A percentile compares a stretch with the other conserved stretches of the same genome.
Conservation (phyloP, 2,797 vertebrate species). For the Phoxinus dragarum region DNA sequence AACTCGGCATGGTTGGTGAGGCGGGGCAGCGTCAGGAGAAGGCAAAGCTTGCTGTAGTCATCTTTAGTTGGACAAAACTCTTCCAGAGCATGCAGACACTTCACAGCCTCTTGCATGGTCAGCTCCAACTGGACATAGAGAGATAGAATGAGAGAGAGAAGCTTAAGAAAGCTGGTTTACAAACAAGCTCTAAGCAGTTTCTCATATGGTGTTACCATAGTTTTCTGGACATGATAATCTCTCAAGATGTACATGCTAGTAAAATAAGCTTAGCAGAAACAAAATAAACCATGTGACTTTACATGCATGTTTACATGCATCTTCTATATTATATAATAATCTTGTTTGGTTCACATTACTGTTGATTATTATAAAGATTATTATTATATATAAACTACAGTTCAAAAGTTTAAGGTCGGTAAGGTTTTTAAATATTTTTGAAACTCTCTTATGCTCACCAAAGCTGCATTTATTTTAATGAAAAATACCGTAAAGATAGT, state of each 20-base stretch:
- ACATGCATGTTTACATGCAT: not conserved
- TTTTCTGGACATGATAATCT: not conserved
- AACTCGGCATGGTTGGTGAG: constrained; percentile 98
- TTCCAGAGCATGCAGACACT: constrained; percentile 93
- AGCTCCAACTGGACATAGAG: constrained; percentile 85
- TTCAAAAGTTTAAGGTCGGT: not conserved
- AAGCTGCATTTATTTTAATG: not conserved
- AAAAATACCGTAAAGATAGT: not conserved
- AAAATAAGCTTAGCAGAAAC: too few species aligned
- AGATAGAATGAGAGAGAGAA: not conserved
- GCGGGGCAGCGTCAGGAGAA: constrained; percentile 95
- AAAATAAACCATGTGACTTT: not conserved
- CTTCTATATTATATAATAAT: not conserved
- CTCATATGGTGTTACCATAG: not conserved
- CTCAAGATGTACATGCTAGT: not conserved
- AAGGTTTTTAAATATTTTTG: not conserved
- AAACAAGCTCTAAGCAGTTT: not conserved
- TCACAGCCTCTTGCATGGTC: constrained; percentile 98
- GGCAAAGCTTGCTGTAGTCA: constrained; percentile 96
- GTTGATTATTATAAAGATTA: not conserved
- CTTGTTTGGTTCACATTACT: not conserved
- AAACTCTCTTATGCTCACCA: not conserved
- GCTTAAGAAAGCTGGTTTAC: not conserved
- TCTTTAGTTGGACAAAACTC: constrained; percentile 96
- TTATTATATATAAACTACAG: not conserved